Conservation (phyloP, 2,888 invertebrate species). For the Drosophila nigritarsus region DNA sequence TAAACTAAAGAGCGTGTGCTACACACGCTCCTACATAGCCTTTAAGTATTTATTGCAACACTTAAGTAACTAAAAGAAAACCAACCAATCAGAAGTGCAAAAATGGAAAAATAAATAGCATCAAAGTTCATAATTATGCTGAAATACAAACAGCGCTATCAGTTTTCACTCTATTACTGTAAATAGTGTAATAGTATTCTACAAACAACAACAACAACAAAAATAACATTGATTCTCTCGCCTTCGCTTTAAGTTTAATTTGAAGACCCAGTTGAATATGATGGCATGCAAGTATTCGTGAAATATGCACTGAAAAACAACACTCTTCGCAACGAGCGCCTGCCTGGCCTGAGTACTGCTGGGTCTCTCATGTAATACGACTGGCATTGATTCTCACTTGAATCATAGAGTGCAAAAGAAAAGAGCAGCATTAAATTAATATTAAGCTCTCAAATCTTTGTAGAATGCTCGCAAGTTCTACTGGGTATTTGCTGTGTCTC, state of each 20-base stretch:
- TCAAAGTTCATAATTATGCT: conserved; percentile 65
- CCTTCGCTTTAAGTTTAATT: conserved; percentile 24
- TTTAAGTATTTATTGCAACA: conserved; percentile 76
- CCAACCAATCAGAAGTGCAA: conserved; percentile 63
- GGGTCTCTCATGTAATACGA: conserved; percentile 20
- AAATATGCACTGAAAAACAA: conserved; percentile 19
- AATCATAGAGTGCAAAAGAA: not conserved
- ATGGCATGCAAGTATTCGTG: conserved; percentile 24
- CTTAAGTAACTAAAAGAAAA: conserved; percentile 55
- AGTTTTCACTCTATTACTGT: conserved; percentile 42
- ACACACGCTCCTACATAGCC: conserved; percentile 67
- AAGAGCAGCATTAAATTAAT: not conserved
- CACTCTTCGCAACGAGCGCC: not conserved
- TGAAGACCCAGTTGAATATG: conserved; percentile 24
- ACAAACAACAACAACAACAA: conserved; percentile 24
- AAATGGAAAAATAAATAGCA: conserved; percentile 59
- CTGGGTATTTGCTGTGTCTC: conserved; percentile 11
- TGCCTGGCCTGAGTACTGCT: not conserved
- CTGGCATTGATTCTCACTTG: conserved; percentile 28
- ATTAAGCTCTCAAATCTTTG: not conserved
- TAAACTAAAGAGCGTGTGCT: conserved; percentile 73
- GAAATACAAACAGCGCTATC: conserved; percentile 38
- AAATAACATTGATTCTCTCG: conserved; percentile 35
- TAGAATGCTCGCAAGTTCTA: not conserved
- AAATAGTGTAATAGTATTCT: conserved; percentile 53